Evolutionary conservation across 2,797 vertebrate species (phyloP), one percentile per base, ranked within the genome.

Genomic region (Todus mexicanus): DNA sequence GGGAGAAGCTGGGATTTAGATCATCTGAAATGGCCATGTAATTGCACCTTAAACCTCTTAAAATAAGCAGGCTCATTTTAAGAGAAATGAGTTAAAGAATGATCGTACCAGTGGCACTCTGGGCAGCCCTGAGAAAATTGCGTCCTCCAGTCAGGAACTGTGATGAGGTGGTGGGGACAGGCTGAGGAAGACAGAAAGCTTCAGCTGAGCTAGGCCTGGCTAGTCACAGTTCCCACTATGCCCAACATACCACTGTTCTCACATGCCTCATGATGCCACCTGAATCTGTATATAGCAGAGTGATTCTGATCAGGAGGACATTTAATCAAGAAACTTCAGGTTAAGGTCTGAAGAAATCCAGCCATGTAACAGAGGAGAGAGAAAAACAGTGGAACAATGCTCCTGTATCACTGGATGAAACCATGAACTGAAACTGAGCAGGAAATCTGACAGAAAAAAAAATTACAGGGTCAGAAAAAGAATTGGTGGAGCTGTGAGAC

Each of bases 391-490:
- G n/a, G 23, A 68, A 40, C 16, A 60, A 66, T 19, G 42, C 16
- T 20, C 11, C 60, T 54, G 16, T 42, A 33, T 22, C 33, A 61
- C 23, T 42, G 33, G 23, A 64, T 51, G 60, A 90, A 78, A 74
- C 35, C 5, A 57, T 12, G 35, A 19, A 61, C 27, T 53, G 29
- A 50, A 82, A 91, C 76, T 21, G 38, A 48, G 20, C 22, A 65
- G 31, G 17, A 81, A 77, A 77, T 61, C 31, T 66, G 10, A 5
- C 4, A 45, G 33, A 59, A 42, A 64, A 73, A 50, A 35, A 51
- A 17, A 0, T 29, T 7, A 42, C 2, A n/a, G 15, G 5, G 53
- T 37, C 1, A 12, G 56, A 66, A 63, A 11, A 18, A 14, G 0
- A 25, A 59, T 9, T 5, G 1, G 6, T n/a, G 12, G 43, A 84